Base-by-base conservation (phyloP, 2,113 vertebrate genomes). In the Burhinus bistriatus region DNA sequence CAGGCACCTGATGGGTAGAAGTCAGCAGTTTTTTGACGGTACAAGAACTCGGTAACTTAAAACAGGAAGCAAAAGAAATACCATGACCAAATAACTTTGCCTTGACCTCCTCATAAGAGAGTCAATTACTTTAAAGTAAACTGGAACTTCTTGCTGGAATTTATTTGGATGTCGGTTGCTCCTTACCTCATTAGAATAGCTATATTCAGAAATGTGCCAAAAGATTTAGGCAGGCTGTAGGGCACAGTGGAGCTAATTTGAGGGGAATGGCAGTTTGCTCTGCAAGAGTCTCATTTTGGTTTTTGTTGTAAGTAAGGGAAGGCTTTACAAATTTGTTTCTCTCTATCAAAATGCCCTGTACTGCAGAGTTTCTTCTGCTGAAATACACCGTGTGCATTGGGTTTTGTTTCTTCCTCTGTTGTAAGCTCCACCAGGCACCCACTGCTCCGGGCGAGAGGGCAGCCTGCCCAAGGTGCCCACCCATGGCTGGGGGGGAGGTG, bases 11-110 rank as follows among this genome's bases (percentile, higher is more conserved):
- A 82, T 75, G 91, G 62, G 89, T 72, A 34, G 51, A 91, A 96
- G 89, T 94, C 95, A 97, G 94, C 95, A 94, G 45, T 68, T 93
- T 93, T 93, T 68, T 68, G 78, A 84, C 3, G 0, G 38, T 90
- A 84, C 44, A 84, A 89, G 86, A 94, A 69, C 83, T 64, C 5
- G 5, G 93, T 91, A 94, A 92, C 87, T 96, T 97, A 91, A 96
- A 96, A 97, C 95, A 96, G 95, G 96, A 97, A 97, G 84, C 81
- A 71, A 57, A 89, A 94, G 70, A 90, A 95, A 94, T 75, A 59
- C 65, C 44, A 44, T 3, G 2, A 79, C 81, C 47, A 79, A 93
- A 44, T 92, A 96, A 94, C 92, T 96, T 95, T 96, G 88, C 90
- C 92, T 95, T 97, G 95, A 97, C 94, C 85, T 95, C 92, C 54